Conservation (phyloP, 2,888 invertebrate genomes). For the Platycheirus rosarum region DNA sequence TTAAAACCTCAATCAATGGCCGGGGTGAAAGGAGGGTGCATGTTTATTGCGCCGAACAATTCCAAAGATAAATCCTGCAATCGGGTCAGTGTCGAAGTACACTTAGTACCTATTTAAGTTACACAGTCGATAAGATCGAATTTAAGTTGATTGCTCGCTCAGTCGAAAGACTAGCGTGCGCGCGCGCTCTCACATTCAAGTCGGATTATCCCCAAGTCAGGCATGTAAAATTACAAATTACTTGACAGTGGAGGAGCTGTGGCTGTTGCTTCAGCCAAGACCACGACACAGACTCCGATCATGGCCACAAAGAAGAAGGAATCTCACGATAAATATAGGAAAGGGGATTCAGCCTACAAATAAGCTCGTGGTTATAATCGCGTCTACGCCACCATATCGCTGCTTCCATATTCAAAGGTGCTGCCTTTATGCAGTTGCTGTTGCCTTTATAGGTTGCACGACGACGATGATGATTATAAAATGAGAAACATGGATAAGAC, state of each 20-base stretch:
- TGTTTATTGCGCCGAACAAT: slow-evolving; percentile 56
- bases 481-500: slow-evolving; percentile 68
- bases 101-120: slow-evolving; percentile 74
- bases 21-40: slow-evolving; percentile 10
- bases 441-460: slow-evolving; percentile 50
- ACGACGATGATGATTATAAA: slow-evolving; percentile 68
- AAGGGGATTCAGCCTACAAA: slow-evolving; percentile 60
- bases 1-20: slow-evolving; percentile 45
- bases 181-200: slow-evolving; percentile 64
- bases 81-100: slow-evolving; percentile 74
- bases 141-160: slow-evolving; percentile 43
- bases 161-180: slow-evolving; percentile 12
- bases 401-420: slow-evolving; percentile 40
- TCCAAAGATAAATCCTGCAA: slow-evolving; percentile 65
- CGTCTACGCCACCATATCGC: slow-evolving; percentile 38
- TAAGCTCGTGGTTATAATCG: slow-evolving; percentile 69
- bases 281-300: slow-evolving; percentile 19
- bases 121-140: slow-evolving; percentile 71
- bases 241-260: slow-evolving; percentile 66
- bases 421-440: slow-evolving; percentile 63
- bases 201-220: slow-evolving; percentile 71
- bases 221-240: slow-evolving; percentile 74
- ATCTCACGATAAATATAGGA: slow-evolving; percentile 52
- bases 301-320: slow-evolving; percentile 23
- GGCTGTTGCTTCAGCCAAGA: slow-evolving; percentile 10